These are phyloP conservation scores for Leptobrachium ailaonicum DNA, from an alignment of 2,113 vertebrate species.

Conservation along the genomic window DNA sequence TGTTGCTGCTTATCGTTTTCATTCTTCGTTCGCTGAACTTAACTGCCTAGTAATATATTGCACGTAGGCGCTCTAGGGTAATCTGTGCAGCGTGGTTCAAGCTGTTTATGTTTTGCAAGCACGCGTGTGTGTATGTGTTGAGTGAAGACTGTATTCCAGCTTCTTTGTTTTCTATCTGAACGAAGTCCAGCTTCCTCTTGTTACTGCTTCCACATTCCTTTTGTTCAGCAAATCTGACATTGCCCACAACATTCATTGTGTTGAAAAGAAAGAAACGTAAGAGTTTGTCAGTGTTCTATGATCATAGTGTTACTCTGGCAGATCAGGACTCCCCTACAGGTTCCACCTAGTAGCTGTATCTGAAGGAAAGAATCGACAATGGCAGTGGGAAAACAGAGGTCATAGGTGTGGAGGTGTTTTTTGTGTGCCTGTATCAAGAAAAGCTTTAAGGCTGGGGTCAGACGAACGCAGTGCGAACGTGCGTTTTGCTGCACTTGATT, in stretches of 20 bases:
- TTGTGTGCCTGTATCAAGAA: too few relatives aligned
- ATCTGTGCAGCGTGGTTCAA: background rate
- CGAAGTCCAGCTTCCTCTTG: slow-evolving; percentile 10
- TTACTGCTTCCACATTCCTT: slow-evolving; percentile 15
- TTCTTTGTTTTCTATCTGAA: slow-evolving; percentile 20
- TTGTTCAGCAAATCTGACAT: slow-evolving; percentile 17
- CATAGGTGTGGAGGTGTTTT: too few relatives aligned
- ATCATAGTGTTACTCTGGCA: slow-evolving; percentile 27
- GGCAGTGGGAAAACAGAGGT: too few relatives aligned
- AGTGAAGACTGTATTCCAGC: slow-evolving; percentile 4
- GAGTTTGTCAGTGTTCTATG: slow-evolving; percentile 16
- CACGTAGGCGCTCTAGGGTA: background rate
- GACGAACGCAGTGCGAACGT: too few relatives aligned
- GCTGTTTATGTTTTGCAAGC: slow-evolving; percentile 28
- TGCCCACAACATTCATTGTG: slow-evolving; percentile 6
- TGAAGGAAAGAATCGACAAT: background rate
- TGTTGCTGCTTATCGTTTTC: too few relatives aligned
- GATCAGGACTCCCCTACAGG: background rate
- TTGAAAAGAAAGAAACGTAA: slow-evolving; percentile 34
- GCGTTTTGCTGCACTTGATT: too few relatives aligned
- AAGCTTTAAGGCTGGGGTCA: too few relatives aligned
- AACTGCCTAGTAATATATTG: background rate
- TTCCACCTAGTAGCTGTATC: background rate
- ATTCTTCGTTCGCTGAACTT: too few relatives aligned
- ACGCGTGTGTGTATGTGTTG: slow-evolving; percentile 2